Percentiles rank a stretch among this genome's conserved stretches.
phyloP scores from a whole-genome alignment of 2,888 invertebrate genomes.

The Lymantria dispar region DNA sequence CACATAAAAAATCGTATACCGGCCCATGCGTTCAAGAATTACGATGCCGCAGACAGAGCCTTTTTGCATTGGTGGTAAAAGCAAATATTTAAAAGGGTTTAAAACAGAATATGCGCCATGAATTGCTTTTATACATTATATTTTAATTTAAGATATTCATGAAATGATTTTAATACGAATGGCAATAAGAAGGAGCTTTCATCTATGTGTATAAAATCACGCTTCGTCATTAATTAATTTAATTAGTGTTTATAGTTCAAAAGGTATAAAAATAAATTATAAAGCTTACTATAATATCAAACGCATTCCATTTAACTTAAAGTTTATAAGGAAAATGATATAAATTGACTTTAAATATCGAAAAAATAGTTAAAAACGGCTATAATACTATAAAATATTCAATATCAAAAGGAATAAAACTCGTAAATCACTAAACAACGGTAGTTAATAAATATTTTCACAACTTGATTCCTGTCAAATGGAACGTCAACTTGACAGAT shows the following conservation, averaged over 20 bases:
- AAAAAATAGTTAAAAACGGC: constrained; percentile 13
- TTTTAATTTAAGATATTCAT: too few relatives aligned
- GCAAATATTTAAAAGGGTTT: too few relatives aligned
- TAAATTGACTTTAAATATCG: constrained; percentile 27
- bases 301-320: constrained; percentile 24
- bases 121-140: too few relatives aligned
- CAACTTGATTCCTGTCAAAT: constrained; percentile 37
- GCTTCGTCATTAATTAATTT: constrained; percentile 4
- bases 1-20: too few relatives aligned
- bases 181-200: too few relatives aligned
- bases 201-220: background rate
- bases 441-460: constrained; percentile 42
- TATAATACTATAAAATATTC: constrained; percentile 25
- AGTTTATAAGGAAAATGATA: constrained; percentile 31
- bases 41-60: too few relatives aligned
- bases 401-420: constrained; percentile 30
- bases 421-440: constrained; percentile 29
- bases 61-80: too few relatives aligned
- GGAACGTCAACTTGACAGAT: constrained; percentile 32
- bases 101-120: too few relatives aligned
- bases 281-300: constrained; percentile 17
- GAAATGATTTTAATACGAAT: too few relatives aligned
- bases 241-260: constrained; percentile 13
- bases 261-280: constrained; percentile 13
- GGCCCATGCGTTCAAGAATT: too few relatives aligned